phyloP scores from a whole-genome alignment of 2,888 invertebrate species.

The Acrocyrtus sp. region DNA sequence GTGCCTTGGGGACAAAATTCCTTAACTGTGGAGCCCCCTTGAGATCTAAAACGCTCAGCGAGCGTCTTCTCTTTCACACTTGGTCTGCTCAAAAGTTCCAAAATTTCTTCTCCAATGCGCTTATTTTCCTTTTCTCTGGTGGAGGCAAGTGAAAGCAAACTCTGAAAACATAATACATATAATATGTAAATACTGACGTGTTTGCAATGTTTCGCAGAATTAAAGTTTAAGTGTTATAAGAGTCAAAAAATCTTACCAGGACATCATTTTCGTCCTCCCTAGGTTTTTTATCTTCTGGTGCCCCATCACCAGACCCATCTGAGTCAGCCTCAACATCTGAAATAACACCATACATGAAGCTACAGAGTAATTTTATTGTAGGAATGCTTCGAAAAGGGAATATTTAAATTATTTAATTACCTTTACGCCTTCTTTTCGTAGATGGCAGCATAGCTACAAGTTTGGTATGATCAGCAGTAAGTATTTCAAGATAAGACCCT shows the following conservation, averaged over 20 bases:
- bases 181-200: too few species aligned
- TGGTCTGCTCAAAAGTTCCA: slow-evolving; percentile 91
- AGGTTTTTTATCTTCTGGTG: slow-evolving; percentile 57
- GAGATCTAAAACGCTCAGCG: slow-evolving; percentile 95
- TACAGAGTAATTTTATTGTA: background rate
- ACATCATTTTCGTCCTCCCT: slow-evolving; percentile 53
- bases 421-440: slow-evolving; percentile 69
- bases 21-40: slow-evolving; percentile 77
- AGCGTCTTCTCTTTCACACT: slow-evolving; percentile 95
- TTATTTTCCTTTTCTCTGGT: slow-evolving; percentile 96
- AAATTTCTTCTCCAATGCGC: slow-evolving; percentile 94
- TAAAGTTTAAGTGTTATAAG: background rate
- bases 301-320: slow-evolving; percentile 51
- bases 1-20: slow-evolving; percentile 98
- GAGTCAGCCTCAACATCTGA: slow-evolving; percentile 50
- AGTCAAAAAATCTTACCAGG: slow-evolving; percentile 48
- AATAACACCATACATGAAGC: background rate
- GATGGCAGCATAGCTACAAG: slow-evolving; percentile 66
- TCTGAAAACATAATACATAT: slow-evolving; percentile 71
- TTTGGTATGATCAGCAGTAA: slow-evolving; percentile 72
- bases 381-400: too few species aligned
- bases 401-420: too few species aligned
- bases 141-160: slow-evolving; percentile 88
- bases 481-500: slow-evolving; percentile 68
- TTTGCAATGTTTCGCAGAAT: background rate